phyloP scores from a whole-genome alignment of 2,797 vertebrate genomes.

The Lemur catta region DNA sequence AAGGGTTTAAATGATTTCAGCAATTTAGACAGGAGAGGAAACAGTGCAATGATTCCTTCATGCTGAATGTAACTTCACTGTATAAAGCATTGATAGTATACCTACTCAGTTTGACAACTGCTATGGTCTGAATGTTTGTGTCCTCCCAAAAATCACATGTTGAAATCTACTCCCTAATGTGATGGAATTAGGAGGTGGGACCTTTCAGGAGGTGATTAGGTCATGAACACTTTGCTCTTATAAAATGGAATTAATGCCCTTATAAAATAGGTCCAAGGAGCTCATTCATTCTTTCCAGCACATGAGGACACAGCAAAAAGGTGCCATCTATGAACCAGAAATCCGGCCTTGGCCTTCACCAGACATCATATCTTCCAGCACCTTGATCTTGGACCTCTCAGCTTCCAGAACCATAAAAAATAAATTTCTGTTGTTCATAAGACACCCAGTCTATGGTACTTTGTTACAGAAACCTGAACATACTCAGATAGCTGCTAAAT shows the following conservation, averaged over 20 bases:
- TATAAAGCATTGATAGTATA: background rate
- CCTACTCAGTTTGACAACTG: background rate
- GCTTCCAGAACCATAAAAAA: background rate
- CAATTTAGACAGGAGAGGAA: background rate
- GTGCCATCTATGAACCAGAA: background rate
- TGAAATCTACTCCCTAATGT: background rate
- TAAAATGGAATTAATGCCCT: background rate
- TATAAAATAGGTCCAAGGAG: background rate
- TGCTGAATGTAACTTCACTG: background rate
- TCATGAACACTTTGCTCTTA: background rate
- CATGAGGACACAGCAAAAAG: background rate
- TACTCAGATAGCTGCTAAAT: background rate
- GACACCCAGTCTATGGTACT: background rate
- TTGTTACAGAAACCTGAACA: background rate
- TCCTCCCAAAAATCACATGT: background rate
- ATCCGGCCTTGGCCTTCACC: background rate
- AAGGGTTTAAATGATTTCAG: background rate
- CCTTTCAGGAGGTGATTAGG: background rate
- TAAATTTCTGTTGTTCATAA: background rate
- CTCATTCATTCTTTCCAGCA: background rate
- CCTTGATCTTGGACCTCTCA: background rate
- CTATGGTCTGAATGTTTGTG: background rate
- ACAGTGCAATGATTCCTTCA: background rate
- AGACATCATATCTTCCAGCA: background rate
- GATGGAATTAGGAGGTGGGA: background rate